Percentiles rank a stretch among this genome's conserved stretches.
phyloP scores from a whole-genome alignment of 2,113 vertebrate genomes.

The Notothenia rossii region DNA sequence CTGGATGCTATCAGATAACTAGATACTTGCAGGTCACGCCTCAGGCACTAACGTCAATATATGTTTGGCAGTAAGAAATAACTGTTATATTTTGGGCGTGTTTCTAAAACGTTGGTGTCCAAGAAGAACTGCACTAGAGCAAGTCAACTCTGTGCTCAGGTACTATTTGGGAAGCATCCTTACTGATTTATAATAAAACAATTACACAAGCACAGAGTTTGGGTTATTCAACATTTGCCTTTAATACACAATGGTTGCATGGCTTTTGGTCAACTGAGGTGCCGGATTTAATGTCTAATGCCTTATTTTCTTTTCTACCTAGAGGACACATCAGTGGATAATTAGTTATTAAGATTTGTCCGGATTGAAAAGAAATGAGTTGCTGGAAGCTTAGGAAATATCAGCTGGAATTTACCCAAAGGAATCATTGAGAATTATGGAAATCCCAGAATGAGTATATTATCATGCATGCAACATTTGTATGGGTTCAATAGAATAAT shows the following conservation, averaged over 20 bases:
- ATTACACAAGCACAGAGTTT: not conserved
- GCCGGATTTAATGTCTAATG: slow-evolving; percentile 41
- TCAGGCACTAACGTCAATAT: not conserved
- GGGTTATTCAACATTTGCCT: not conserved
- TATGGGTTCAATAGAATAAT: not conserved
- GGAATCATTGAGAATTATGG: not conserved
- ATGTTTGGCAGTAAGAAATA: not conserved
- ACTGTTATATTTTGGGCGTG: not conserved
- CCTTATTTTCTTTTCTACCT: slow-evolving; percentile 6
- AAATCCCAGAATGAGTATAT: slow-evolving; percentile 3
- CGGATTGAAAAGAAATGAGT: slow-evolving; percentile 35
- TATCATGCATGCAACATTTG: slow-evolving; percentile 6
- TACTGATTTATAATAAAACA: not conserved
- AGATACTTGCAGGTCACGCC: slow-evolving; percentile 5
- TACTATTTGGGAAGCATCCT: not conserved
- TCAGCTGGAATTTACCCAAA: not conserved
- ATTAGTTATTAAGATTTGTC: slow-evolving; percentile 65
- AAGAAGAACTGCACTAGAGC: not conserved
- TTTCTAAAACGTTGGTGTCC: not conserved
- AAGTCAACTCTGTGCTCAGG: not conserved
- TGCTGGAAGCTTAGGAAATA: slow-evolving; percentile 14
- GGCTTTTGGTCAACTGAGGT: slow-evolving; percentile 22
- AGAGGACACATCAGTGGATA: slow-evolving; percentile 56
- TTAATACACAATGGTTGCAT: slow-evolving; percentile 2
- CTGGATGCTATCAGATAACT: slow-evolving; percentile 9